A percentile compares a stretch with the other conserved stretches of the same genome.
These are phyloP conservation scores for Astyanax mexicanus DNA, from an alignment of 2,797 vertebrate genomes.

Conservation along the genomic window DNA sequence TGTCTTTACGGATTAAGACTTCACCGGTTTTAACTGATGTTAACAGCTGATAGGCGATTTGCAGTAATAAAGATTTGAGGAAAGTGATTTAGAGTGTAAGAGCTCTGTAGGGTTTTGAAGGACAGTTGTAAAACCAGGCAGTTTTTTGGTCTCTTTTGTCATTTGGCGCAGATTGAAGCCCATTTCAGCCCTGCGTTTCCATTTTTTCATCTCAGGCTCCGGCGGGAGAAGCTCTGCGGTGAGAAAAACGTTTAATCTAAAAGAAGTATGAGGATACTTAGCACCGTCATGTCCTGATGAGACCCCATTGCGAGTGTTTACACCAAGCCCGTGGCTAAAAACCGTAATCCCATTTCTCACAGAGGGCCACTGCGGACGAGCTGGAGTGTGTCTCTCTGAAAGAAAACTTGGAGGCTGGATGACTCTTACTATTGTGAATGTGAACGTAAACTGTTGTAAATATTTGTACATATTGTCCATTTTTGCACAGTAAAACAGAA, in stretches of 20 bases:
- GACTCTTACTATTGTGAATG: not conserved
- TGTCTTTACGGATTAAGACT: not conserved
- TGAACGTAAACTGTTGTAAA: too few species aligned
- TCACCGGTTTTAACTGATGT: not conserved
- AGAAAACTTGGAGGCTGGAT: not conserved
- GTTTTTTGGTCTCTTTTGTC: not conserved
- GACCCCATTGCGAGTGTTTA: constrained; percentile 18
- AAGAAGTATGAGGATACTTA: constrained; percentile 21
- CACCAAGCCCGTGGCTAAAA: constrained; percentile 4
- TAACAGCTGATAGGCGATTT: too few species aligned
- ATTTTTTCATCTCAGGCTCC: constrained; percentile 8
- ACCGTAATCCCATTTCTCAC: not conserved
- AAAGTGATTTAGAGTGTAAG: not conserved
- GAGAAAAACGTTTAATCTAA: constrained; percentile 14
- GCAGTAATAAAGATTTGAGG: not conserved
- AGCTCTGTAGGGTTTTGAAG: not conserved
- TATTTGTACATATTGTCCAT: too few species aligned
- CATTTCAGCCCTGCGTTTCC: not conserved
- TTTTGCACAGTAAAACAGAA: too few species aligned
- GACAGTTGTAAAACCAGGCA: not conserved
- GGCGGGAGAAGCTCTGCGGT: not conserved
- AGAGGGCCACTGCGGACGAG: not conserved
- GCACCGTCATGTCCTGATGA: constrained; percentile 15
- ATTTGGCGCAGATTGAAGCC: not conserved
- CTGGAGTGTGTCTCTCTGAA: not conserved